Conservation (phyloP, 1,140 invertebrate species). For the Bombus superbus region DNA sequence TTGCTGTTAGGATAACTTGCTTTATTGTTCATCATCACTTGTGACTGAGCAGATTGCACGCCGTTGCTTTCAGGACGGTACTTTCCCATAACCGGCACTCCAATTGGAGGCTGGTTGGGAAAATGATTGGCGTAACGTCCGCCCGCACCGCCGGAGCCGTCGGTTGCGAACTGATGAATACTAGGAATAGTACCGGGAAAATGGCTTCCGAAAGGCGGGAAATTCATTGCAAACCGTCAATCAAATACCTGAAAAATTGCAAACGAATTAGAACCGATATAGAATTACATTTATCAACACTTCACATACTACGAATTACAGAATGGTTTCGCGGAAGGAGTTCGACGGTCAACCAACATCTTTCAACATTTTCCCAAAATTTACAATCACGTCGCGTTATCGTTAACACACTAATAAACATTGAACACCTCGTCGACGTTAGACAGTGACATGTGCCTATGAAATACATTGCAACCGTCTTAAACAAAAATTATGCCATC, state of each 20-base stretch:
- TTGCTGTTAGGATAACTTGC: constrained; percentile 79
- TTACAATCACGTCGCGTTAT: background rate
- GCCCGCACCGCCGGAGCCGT: constrained; percentile 81
- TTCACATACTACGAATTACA: background rate
- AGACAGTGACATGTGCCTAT: constrained; percentile 7
- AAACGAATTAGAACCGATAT: constrained; percentile 4
- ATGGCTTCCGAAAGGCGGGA: constrained; percentile 86
- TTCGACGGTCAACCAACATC: constrained; percentile 9
- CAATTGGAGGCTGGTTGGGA: constrained; percentile 81
- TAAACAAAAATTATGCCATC: background rate
- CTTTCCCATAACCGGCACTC: constrained; percentile 81
- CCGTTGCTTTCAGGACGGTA: constrained; percentile 81
- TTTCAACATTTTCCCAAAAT: background rate
- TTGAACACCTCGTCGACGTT: background rate
- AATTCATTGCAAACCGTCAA: constrained; percentile 85
- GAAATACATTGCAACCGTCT: background rate
- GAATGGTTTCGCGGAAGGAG: too few relatives aligned
- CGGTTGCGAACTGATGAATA: constrained; percentile 86
- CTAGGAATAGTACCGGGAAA: constrained; percentile 86
- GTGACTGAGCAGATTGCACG: constrained; percentile 79
- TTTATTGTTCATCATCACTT: constrained; percentile 82
- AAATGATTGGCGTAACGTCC: constrained; percentile 82
- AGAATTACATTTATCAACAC: background rate
- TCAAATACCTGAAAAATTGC: constrained; percentile 74
- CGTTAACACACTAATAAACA: background rate